These are phyloP conservation scores for Heterohyrax brucei DNA, from an alignment of 2,797 vertebrate species.

Conservation along the genomic window DNA sequence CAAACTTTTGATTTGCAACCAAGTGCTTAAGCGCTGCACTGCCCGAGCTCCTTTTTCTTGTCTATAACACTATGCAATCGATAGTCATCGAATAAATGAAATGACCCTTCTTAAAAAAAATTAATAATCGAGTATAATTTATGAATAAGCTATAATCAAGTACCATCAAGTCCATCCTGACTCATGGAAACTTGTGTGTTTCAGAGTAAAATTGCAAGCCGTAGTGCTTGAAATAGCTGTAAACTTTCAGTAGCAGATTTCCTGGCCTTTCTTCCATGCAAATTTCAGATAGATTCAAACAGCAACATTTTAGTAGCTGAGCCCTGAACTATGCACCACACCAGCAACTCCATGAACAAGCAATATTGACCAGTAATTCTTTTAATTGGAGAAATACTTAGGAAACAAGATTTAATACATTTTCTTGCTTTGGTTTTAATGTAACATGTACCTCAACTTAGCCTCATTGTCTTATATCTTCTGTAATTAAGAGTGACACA, in stretches of 20 bases:
- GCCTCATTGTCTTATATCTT: slow-evolving; percentile 7
- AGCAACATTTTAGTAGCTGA: not conserved
- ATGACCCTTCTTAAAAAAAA: slow-evolving; percentile 37
- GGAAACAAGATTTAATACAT: slow-evolving; percentile 1
- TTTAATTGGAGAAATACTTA: slow-evolving; percentile 53
- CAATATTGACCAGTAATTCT: not conserved
- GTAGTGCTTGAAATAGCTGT: not conserved
- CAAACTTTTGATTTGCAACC: not conserved
- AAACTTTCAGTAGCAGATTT: not conserved
- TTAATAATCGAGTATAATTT: slow-evolving; percentile 44
- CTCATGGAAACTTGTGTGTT: not conserved
- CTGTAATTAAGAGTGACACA: slow-evolving; percentile 11
- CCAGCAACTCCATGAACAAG: not conserved
- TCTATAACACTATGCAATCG: not conserved
- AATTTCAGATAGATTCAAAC: not conserved
- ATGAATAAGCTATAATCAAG: not conserved
- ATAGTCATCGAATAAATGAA: slow-evolving; percentile 3
- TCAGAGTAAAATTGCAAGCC: not conserved
- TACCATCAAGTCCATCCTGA: not conserved
- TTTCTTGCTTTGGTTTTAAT: slow-evolving; percentile 55
- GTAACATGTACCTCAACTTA: slow-evolving; percentile 1
- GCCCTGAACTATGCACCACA: not conserved
- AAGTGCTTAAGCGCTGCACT: not conserved
- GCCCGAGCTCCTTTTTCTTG: not conserved
- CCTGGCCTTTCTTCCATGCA: not conserved